A percentile compares a stretch with the other conserved stretches of the same genome.
These are phyloP conservation scores for Ursus arctos DNA, from an alignment of 2,113 vertebrate species.

Conservation along the genomic window DNA sequence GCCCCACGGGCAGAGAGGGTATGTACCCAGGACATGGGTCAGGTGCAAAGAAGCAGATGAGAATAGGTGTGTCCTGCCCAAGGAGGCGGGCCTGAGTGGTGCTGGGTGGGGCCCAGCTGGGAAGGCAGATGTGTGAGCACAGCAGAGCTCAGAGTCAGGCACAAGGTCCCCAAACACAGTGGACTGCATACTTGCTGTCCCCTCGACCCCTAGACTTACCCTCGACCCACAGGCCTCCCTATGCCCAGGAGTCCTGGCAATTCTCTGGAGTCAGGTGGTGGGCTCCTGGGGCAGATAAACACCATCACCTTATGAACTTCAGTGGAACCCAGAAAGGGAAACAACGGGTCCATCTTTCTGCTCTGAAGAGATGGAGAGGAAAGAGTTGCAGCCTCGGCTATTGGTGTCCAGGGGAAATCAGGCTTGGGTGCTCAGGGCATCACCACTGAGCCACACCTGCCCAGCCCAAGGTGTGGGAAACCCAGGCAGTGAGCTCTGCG, in stretches of 20 bases:
- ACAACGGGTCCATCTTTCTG: too few relatives aligned
- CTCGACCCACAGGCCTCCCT: not conserved
- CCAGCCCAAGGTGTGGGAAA: too few relatives aligned
- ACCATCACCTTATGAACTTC: too few relatives aligned
- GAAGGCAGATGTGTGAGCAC: not conserved
- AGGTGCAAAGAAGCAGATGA: not conserved
- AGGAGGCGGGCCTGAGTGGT: not conserved
- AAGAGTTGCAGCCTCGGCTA: not conserved
- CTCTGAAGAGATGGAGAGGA: fast-evolving
- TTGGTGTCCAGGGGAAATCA: not conserved
- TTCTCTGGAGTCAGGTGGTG: not conserved
- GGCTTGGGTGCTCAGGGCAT: not conserved
- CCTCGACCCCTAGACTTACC: not conserved
- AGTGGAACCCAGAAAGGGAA: not conserved
- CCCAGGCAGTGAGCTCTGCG: not conserved
- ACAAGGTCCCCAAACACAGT: not conserved
- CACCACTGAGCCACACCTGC: not conserved
- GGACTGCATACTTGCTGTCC: not conserved
- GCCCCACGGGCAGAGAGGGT: not conserved
- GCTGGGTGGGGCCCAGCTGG: too few relatives aligned
- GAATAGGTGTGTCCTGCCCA: not conserved
- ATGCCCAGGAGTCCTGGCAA: not conserved
- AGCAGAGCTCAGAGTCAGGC: not conserved
- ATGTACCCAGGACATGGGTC: not conserved
- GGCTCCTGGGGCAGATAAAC: not conserved